Conservation (phyloP, 2,888 invertebrate genomes). For the Tricholauxania praeusta region DNA sequence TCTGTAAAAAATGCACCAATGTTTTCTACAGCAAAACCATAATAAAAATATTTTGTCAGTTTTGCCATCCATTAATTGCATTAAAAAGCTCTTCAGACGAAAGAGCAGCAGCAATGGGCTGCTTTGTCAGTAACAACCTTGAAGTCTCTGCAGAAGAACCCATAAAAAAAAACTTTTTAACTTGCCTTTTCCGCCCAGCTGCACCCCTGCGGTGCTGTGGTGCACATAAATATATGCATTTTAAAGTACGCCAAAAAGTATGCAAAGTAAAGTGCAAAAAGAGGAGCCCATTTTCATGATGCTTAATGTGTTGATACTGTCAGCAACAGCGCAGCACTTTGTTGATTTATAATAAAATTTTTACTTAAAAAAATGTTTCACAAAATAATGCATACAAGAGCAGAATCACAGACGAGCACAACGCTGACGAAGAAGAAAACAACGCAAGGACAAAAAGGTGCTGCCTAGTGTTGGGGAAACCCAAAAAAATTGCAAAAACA, state of each 20-base stretch:
- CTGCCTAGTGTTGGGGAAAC: not conserved
- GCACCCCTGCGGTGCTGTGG: conserved; percentile 40
- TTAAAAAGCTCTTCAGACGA: no score
- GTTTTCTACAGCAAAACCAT: no score
- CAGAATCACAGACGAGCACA: no score
- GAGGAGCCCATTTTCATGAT: conserved; percentile 42
- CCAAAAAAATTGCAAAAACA: not conserved
- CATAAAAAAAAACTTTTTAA: not conserved
- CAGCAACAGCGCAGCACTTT: conserved; percentile 61
- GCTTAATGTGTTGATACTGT: conserved; percentile 63
- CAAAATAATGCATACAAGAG: conserved; percentile 52
- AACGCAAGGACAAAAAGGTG: no score
- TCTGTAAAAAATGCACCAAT: no score
- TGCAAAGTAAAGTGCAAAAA: conserved; percentile 20
- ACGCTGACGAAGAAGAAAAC: not conserved
- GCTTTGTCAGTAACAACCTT: not conserved
- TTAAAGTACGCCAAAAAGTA: conserved; percentile 58
- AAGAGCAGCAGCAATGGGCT: not conserved
- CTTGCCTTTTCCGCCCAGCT: no score
- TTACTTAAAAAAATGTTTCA: conserved; percentile 61
- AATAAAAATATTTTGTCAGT: no score
- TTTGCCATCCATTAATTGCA: no score
- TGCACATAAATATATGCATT: conserved; percentile 55
- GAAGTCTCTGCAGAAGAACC: not conserved
- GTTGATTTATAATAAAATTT: conserved; percentile 62